Conservation (phyloP, 2,797 vertebrate species). For the Myotis daubentonii region DNA sequence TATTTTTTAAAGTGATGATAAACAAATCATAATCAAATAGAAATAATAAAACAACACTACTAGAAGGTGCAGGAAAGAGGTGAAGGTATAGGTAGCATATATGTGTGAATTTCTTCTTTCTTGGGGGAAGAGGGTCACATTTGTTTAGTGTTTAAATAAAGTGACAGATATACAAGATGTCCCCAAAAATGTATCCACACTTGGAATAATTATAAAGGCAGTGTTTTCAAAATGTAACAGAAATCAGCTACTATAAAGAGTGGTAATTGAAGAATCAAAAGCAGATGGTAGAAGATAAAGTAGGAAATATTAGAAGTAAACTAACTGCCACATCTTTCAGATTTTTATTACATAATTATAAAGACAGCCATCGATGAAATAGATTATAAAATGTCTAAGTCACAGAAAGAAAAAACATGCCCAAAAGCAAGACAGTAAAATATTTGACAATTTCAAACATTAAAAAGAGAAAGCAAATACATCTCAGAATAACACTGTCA, state of each 20-base stretch:
- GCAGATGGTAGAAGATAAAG: not conserved
- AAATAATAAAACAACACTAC: not conserved
- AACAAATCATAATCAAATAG: not conserved
- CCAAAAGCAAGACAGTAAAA: not conserved
- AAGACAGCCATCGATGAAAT: not conserved
- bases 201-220: too few relatives aligned
- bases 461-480: not conserved
- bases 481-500: not conserved
- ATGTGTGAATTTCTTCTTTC: not conserved
- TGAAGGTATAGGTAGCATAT: not conserved
- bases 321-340: not conserved
- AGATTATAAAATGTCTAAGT: not conserved
- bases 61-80: not conserved
- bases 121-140: not conserved
- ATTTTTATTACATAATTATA: not conserved
- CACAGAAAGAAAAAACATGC: not conserved
- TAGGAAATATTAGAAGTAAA: not conserved
- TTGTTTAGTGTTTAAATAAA: not conserved
- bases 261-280: conserved; percentile 10
- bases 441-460: conserved; percentile 1
- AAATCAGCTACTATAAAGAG: not conserved
- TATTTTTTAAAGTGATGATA: not conserved
- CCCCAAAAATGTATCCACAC: too few relatives aligned
- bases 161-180: not conserved
- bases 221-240: too few relatives aligned